Percentiles rank a stretch among this genome's conserved stretches.
Evolutionary conservation across 2,113 vertebrate species (phyloP).

Genomic region (Sus scrofa): DNA sequence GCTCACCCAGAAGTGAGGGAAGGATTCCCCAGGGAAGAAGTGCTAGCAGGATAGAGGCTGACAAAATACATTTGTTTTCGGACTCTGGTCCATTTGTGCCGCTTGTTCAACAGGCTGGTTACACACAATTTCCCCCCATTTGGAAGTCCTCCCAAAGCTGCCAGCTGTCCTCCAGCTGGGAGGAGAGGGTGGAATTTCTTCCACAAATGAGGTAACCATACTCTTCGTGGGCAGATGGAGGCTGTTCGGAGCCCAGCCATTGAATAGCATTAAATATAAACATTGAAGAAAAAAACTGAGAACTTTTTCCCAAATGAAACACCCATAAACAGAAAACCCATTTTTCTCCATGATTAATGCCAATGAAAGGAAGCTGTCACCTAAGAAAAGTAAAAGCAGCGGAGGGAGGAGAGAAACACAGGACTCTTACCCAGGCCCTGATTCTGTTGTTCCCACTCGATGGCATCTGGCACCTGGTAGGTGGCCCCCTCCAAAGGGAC

Average conservation of each 20-base stretch:
- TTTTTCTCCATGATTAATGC: background rate
- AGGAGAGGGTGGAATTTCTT: background rate
- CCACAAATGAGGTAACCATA: background rate
- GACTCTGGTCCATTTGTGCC: background rate
- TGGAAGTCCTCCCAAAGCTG: background rate
- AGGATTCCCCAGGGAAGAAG: background rate
- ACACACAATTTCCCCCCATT: background rate
- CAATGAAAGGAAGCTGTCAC: background rate
- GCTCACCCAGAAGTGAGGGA: background rate
- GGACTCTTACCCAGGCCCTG: slow-evolving; percentile 94
- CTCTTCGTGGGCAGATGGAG: background rate
- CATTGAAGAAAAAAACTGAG: background rate
- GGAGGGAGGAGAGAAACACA: rapidly evolving
- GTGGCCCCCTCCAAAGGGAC: slow-evolving; percentile 87
- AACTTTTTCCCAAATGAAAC: background rate
- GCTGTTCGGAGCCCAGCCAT: background rate
- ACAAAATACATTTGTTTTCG: background rate
- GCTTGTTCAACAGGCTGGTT: background rate
- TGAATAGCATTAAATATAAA: background rate
- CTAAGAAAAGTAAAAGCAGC: background rate
- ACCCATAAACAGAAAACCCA: background rate
- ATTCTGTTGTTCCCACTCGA: slow-evolving; percentile 96
- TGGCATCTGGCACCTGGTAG: slow-evolving; percentile 91
- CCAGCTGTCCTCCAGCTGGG: background rate
- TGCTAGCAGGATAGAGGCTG: background rate